Conservation (phyloP, 2,797 vertebrate species). For the Picus viridis region DNA sequence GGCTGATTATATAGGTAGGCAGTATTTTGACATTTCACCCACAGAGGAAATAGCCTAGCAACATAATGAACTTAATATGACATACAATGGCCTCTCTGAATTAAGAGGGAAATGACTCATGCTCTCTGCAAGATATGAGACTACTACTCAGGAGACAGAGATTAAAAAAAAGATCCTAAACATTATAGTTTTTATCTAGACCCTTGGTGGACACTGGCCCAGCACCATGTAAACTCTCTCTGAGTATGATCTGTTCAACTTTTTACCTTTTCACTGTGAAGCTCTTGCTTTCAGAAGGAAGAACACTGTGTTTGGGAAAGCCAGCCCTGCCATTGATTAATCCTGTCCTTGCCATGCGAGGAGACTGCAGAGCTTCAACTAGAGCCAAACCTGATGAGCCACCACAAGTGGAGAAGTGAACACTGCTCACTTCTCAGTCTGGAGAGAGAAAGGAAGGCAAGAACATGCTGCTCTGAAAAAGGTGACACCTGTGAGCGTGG, state of each 20-base stretch:
- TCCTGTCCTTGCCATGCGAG: not conserved
- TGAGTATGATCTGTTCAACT: not conserved
- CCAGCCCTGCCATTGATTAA: constrained; percentile 3
- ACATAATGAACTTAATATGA: constrained; percentile 40
- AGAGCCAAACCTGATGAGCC: constrained; percentile 20
- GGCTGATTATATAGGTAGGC: not conserved
- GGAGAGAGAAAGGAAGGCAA: not conserved
- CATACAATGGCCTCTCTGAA: not conserved
- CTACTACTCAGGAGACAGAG: constrained; percentile 4
- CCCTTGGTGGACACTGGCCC: not conserved
- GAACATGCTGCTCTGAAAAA: not conserved
- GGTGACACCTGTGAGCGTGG: rapidly evolving
- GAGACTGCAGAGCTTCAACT: constrained; percentile 5
- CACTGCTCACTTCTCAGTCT: not conserved
- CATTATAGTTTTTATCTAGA: not conserved
- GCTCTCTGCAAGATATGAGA: constrained; percentile 5
- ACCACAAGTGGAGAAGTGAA: constrained; percentile 22
- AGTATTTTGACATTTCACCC: constrained; percentile 15
- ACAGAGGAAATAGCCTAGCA: constrained; percentile 38
- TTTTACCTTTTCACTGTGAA: not conserved
- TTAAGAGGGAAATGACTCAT: constrained; percentile 55
- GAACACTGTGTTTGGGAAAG: not conserved
- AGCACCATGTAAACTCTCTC: not conserved
- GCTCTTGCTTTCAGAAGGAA: constrained; percentile 7
- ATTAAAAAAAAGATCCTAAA: constrained; percentile 7